A percentile compares a stretch with the other conserved stretches of the same genome.
These are phyloP conservation scores for Pipistrellus nathusii DNA, from an alignment of 2,797 vertebrate species.

Conservation along the genomic window DNA sequence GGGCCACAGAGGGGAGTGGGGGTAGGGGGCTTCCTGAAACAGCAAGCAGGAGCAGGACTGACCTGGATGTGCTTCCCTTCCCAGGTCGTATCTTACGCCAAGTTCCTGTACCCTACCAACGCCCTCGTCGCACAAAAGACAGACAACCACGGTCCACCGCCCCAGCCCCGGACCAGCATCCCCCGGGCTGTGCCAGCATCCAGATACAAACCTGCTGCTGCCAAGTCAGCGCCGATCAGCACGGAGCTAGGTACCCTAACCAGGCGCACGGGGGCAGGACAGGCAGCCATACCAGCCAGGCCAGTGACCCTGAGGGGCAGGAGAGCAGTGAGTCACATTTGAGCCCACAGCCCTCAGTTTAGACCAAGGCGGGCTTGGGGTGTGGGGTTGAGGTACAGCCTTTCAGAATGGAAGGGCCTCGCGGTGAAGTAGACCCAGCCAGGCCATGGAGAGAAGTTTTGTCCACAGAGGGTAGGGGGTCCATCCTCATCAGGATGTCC, in stretches of 20 bases:
- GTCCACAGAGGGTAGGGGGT: neutral
- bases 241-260: conserved; percentile 85
- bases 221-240: conserved; percentile 84
- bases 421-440: rapidly evolving
- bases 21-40: too few relatives aligned
- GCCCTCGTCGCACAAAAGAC: conserved; percentile 93
- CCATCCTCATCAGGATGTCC: neutral
- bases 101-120: conserved; percentile 96
- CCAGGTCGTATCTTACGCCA: conserved; percentile 97
- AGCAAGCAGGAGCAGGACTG: neutral
- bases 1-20: rapidly evolving
- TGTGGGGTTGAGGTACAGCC: neutral
- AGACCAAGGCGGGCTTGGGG: neutral
- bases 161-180: conserved; percentile 87
- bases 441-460: neutral
- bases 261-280: rapidly evolving
- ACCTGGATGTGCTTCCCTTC: neutral
- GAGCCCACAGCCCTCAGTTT: neutral
- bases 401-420: too few relatives aligned
- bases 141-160: conserved; percentile 80
- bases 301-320: rapidly evolving
- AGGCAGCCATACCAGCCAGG: neutral
- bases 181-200: conserved; percentile 88
- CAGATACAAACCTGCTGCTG: conserved; percentile 87
- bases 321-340: neutral